Base-by-base conservation (phyloP, 2,888 invertebrate genomes). In the Cordylochernes scorpioides region DNA sequence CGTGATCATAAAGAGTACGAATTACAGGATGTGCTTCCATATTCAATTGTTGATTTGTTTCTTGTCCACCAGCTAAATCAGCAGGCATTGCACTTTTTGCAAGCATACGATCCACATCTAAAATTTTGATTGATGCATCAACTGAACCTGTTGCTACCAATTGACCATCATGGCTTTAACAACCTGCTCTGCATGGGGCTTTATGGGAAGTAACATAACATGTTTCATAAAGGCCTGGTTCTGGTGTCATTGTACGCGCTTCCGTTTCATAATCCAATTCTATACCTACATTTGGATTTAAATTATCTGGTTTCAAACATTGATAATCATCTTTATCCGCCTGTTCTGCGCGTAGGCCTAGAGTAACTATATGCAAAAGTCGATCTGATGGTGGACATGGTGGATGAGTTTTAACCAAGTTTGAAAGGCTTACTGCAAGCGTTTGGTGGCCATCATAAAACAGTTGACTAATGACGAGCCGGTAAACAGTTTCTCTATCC, bases 171-270 rank as follows among this genome's bases (percentile, higher is more conserved):
- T 67, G 61, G 38, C 86, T 88, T 52, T 97, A 99, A 3, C 86
- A 84, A 5, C 88, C 94, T 0, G 91, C 75, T 30, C 94, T 61
- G 41, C 94, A 97, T 31, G 61, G 53, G 44, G 78, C 84, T 57
- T 94, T 94, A 55, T 97, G 94, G 3, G 88, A 82, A 3, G 97
- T 97, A 18, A 97, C 86, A 49, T 94, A 99, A 0, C 91, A 91
- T 0, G 97, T 97, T 58, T 97, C 94, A 50, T 99, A 97, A 7
- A 82, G 67, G 0, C 86, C 82, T 1, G 91, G 91, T 51, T 97
- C 94, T 0, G 94, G 88, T 0, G 94, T 86, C 10, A 80, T 64
- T 0, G 75, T 70, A 5, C 72, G 72, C 1, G 82, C 75, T 52
- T 97, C 94, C 29, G 88, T 86, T 51, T 94, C 91, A 54, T 72